Conservation (phyloP, 37 sponge, comb jelly and placozoan genomes). For the Halisarca cf. caerulea region DNA sequence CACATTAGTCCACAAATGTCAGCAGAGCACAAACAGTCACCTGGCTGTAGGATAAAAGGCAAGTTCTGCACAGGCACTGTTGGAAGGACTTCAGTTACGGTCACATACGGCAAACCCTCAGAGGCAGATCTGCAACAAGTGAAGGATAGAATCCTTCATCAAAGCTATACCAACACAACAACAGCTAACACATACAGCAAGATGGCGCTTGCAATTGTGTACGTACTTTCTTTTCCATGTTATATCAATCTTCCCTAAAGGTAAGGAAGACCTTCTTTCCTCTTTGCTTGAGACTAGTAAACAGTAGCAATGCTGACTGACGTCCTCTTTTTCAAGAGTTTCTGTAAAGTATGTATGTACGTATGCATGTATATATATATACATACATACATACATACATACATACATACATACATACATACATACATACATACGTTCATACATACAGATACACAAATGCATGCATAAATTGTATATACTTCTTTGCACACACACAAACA, state of each 20-base stretch:
- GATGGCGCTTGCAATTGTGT: neutral
- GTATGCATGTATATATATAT: neutral
- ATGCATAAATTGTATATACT: neutral
- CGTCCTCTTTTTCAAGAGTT: neutral
- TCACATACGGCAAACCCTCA: neutral
- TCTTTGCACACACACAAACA: no score
- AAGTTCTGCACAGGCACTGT: conserved; percentile 4
- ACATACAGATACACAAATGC: neutral
- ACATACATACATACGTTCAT: no score
- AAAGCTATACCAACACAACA: no score
- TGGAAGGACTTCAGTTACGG: neutral
- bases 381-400: no score
- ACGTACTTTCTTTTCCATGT: conserved; percentile 27
- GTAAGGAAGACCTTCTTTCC: neutral
- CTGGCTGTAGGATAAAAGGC: neutral
- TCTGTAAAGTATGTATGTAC: neutral
- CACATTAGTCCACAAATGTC: no score
- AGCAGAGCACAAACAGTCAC: no score
- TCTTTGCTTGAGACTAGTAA: neutral
- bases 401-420: no score
- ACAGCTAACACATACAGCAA: no score
- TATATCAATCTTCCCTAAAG: conserved; percentile 1
- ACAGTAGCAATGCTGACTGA: neutral
- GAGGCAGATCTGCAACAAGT: no score
- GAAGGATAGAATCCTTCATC: no score